A percentile compares a stretch with the other conserved stretches of the same genome.
phyloP scores from a whole-genome alignment of 2,797 vertebrate species.

The Furcifer pardalis region DNA sequence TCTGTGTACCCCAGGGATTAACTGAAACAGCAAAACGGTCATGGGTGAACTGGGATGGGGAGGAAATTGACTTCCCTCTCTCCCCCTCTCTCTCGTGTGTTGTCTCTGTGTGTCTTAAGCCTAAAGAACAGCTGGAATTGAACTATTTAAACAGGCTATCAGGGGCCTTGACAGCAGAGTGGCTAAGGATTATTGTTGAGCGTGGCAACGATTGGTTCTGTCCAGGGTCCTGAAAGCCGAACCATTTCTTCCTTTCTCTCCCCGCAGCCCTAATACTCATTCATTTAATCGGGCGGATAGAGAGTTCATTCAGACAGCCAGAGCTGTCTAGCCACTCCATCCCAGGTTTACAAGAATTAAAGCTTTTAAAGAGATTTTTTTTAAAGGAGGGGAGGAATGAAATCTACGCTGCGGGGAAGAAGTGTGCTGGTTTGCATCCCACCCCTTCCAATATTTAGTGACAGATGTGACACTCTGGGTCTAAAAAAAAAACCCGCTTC shows the following conservation, averaged over 20 bases:
- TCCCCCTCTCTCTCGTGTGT: too few relatives aligned
- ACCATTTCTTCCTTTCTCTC: background rate
- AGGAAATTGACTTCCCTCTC: background rate
- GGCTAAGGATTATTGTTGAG: background rate
- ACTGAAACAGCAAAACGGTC: background rate
- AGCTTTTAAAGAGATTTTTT: conserved; percentile 1
- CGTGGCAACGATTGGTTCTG: conserved; percentile 46
- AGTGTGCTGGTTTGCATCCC: background rate
- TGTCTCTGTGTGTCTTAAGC: too few relatives aligned
- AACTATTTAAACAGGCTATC: background rate
- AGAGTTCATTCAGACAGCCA: background rate
- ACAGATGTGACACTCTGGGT: background rate
- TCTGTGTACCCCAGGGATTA: too few relatives aligned
- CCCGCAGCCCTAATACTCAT: background rate
- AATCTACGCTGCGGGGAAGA: background rate
- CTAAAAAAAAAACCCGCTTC: too few relatives aligned
- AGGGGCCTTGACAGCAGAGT: background rate
- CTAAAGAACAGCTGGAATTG: conserved; percentile 14
- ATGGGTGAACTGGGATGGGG: background rate
- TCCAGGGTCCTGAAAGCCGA: conserved; percentile 71
- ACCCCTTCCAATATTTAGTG: background rate
- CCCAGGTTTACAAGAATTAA: background rate
- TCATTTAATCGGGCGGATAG: background rate
- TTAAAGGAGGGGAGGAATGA: too few relatives aligned
- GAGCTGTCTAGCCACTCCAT: background rate